A percentile compares a stretch with the other conserved stretches of the same genome.
Evolutionary conservation across 2,888 invertebrate species (phyloP).

Genomic region (Ichneumoninae sp.): DNA sequence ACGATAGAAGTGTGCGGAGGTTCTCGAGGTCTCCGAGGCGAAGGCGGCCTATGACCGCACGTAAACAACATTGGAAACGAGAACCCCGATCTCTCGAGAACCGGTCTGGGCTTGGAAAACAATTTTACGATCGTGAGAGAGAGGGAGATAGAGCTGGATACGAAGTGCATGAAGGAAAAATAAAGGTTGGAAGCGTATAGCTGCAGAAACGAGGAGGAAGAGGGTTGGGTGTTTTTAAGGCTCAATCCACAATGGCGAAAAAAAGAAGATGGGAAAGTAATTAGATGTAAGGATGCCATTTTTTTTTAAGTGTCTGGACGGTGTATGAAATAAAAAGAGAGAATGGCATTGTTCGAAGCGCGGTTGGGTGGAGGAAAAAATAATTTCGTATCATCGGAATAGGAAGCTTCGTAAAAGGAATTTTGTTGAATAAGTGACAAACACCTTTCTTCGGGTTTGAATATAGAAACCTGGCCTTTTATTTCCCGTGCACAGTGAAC

Average conservation of each 20-base stretch:
- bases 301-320: background rate
- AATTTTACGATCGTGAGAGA: constrained; percentile 80
- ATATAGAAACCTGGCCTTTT: too few species aligned
- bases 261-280: background rate
- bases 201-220: constrained; percentile 19
- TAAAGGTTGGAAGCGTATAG: constrained; percentile 11
- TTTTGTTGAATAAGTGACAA: too few species aligned
- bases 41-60: constrained; percentile 82
- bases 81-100: constrained; percentile 80
- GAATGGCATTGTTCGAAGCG: background rate
- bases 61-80: constrained; percentile 82
- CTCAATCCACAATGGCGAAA: constrained; percentile 1
- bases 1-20: constrained; percentile 44
- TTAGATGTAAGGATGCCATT: background rate
- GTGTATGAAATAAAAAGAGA: background rate
- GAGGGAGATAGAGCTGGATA: constrained; percentile 48
- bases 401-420: too few species aligned
- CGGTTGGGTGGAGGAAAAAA: background rate
- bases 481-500: background rate
- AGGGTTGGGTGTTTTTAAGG: background rate
- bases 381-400: too few species aligned
- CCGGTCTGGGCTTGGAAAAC: constrained; percentile 81
- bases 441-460: too few species aligned
- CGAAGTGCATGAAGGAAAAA: constrained; percentile 31
- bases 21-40: constrained; percentile 70